Base-by-base conservation (phyloP, 2,888 invertebrate genomes). In the Platyscelio sp. region DNA sequence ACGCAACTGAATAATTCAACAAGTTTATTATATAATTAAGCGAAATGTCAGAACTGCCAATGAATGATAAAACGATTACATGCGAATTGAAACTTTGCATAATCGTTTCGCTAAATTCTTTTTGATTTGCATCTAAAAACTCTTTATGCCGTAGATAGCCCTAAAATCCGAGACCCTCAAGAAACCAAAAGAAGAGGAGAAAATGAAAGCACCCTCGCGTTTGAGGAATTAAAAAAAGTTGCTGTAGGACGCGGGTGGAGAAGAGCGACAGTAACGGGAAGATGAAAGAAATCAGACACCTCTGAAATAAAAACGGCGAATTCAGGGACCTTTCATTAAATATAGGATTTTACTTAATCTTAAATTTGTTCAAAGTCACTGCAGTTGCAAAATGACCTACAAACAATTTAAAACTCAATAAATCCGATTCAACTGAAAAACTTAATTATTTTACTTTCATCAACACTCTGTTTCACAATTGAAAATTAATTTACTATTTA, bases 231-330 rank as follows among this genome's bases (percentile, higher is more conserved):
- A 84, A 84, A 84, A 79, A 63, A 79, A 58, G 67, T 51, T 43
- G 26, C 27, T 70, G 68, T 65, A 68, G 56, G 76, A 68, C 65
- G 58, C 22, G 56, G 61, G 72, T 61, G 51, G 51, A 38, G 74
- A 11, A 54, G 78, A 76, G 77, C 60, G 60, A 67, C 49, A 54
- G 72, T 83, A 83, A 83, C 60, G 82, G 68, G 68, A 74, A 78
- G 83, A 78, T 78, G 74, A 83, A 83, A 74, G 83, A 83, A 78
- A 83, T 83, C 78, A 70, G 78, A 78, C 83, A 83, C 83, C 78
- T 83, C 58, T 13, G 40, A 74, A 68, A 74, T 54, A 77, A 77
- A 77, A 51, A 26, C 58, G 20, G 24, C 18, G 49, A 38, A 68
- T 60, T 27, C 24, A 1, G 33, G 61, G 15, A 20, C 20, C n/a